Conservation (phyloP, 2,113 vertebrate species). For the Numenius arquata region DNA sequence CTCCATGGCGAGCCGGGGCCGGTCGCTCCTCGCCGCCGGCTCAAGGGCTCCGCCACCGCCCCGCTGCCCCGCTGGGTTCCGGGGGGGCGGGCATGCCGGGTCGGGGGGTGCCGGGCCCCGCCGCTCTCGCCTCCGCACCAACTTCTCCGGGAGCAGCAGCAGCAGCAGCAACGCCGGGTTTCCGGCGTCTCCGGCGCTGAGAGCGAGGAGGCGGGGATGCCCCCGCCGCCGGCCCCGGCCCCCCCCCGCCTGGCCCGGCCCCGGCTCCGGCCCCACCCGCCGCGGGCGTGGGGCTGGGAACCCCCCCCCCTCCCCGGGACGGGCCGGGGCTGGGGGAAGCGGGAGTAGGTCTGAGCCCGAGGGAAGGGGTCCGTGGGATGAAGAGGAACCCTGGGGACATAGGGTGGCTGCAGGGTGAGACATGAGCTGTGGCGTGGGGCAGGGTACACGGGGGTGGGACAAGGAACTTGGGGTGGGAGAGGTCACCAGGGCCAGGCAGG, state of each 20-base stretch:
- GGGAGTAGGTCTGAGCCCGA: not conserved
- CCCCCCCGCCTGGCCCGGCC: not conserved
- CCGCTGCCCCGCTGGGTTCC: not conserved
- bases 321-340: not conserved
- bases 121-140: not conserved
- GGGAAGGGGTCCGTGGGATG: not conserved
- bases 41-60: slow-evolving; percentile 18
- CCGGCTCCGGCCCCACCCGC: not conserved
- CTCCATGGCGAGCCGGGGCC: slow-evolving; percentile 27
- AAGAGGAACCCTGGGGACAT: not conserved
- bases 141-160: not conserved
- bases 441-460: not conserved
- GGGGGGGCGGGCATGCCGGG: not conserved
- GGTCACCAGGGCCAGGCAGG: not conserved
- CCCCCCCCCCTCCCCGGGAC: not conserved
- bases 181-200: slow-evolving; percentile 9
- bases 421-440: not conserved
- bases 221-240: not conserved
- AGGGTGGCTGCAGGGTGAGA: not conserved
- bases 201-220: not conserved
- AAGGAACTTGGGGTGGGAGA: not conserved
- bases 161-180: not conserved
- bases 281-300: not conserved
- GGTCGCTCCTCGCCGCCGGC: not conserved
- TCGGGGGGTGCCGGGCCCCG: not conserved